Evolutionary conservation across 2,113 vertebrate genomes (phyloP).

Genomic region (Cyrtonyx montezumae): DNA sequence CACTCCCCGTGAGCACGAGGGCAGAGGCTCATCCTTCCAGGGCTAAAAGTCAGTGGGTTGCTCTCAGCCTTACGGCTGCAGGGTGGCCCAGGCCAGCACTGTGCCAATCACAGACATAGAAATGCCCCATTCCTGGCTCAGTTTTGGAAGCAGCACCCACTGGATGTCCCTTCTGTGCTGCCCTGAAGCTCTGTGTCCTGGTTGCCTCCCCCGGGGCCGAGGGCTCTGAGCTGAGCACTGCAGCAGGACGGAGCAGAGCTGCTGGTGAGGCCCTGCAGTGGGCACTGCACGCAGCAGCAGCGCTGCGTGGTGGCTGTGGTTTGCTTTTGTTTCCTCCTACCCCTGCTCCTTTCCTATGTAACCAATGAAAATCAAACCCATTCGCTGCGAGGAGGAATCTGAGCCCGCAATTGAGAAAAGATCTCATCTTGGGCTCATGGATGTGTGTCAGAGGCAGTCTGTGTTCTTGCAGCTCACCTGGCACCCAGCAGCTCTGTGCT

Average conservation of each 20-base stretch:
- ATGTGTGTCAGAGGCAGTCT: neutral
- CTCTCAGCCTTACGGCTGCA: rapidly evolving
- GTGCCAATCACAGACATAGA: neutral
- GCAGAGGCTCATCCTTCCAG: neutral
- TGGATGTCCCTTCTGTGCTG: neutral
- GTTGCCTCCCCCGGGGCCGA: too few relatives aligned
- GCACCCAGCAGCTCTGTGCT: neutral
- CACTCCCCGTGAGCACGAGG: neutral
- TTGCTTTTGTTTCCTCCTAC: neutral
- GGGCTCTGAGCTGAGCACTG: rapidly evolving
- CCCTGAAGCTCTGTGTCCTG: neutral
- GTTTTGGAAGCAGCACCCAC: neutral
- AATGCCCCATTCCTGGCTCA: neutral
- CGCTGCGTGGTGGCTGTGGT: rapidly evolving
- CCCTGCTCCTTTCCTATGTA: neutral
- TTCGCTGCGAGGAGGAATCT: neutral
- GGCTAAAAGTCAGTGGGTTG: neutral
- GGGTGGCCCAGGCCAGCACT: neutral
- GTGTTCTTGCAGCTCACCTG: neutral
- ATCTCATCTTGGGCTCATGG: neutral
- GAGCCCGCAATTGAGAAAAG: neutral
- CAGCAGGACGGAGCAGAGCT: neutral
- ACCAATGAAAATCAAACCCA: neutral
- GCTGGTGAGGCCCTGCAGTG: neutral
- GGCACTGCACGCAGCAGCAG: neutral